Evolutionary conservation across 2,888 invertebrate genomes (phyloP).

Genomic region (Chaetogeoica ovagalla): DNA sequence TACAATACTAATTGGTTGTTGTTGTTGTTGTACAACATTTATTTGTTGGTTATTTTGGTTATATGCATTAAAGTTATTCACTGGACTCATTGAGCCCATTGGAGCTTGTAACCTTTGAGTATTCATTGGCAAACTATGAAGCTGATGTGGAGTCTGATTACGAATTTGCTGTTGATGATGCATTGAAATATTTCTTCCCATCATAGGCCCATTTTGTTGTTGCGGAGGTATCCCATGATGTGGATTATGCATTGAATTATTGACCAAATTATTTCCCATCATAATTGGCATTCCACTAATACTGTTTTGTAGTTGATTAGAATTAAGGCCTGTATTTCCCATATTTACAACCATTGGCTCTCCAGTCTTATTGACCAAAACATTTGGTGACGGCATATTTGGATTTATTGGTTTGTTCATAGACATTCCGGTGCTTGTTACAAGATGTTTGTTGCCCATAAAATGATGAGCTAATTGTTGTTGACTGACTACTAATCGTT

Average conservation of each 20-base stretch:
- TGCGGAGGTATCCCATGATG: slow-evolving; percentile 42
- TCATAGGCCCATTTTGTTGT: slow-evolving; percentile 49
- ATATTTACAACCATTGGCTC: slow-evolving; percentile 64
- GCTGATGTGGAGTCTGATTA: slow-evolving; percentile 44
- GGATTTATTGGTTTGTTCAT: slow-evolving; percentile 55
- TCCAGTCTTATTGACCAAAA: slow-evolving; percentile 67
- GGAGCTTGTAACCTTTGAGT: slow-evolving; percentile 47
- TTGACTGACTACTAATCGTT: slow-evolving; percentile 56
- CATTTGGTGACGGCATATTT: slow-evolving; percentile 77
- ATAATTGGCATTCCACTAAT: slow-evolving; percentile 50
- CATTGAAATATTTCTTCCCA: slow-evolving; percentile 45
- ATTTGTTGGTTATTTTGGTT: slow-evolving; percentile 51
- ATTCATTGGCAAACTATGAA: slow-evolving; percentile 48
- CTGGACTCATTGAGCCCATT: slow-evolving; percentile 48
- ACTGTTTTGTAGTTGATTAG: slow-evolving; percentile 49
- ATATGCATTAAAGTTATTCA: slow-evolving; percentile 47
- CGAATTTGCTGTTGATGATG: slow-evolving; percentile 51
- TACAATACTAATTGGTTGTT: slow-evolving; percentile 38
- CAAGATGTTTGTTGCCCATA: slow-evolving; percentile 70
- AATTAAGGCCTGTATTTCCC: slow-evolving; percentile 45
- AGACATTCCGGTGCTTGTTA: slow-evolving; percentile 69
- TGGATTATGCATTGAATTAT: slow-evolving; percentile 49
- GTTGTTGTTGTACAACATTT: slow-evolving; percentile 40
- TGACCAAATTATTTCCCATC: slow-evolving; percentile 49
- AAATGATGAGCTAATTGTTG: slow-evolving; percentile 54